Evolutionary conservation across 1,140 invertebrate species (phyloP), one percentile per base, ranked within the genome.

Genomic region (Zelostemma sp.): DNA sequence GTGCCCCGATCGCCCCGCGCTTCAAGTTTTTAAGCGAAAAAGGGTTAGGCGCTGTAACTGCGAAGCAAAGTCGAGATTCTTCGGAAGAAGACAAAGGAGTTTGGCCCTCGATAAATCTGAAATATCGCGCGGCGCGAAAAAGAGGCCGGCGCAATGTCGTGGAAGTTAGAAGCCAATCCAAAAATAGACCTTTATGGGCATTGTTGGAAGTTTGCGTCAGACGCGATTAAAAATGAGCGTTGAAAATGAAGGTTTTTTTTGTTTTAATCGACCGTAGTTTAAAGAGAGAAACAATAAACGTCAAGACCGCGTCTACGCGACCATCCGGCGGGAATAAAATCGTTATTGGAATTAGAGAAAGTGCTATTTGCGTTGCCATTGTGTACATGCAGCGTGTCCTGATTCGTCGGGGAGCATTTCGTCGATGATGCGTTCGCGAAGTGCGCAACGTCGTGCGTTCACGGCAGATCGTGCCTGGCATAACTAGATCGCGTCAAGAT

Each of bases 401-500:
- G 43, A 19, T 65, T 59, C 57, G 59, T 61, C 55, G 50, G 38
- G 49, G 53, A 62, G 50, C 49, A 60, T 69, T 61, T 62, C 53
- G 33, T 14, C 51, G 40, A 31, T 48, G 56, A 65, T 62, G 63
- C 53, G 49, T 25, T 8, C 41, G 67, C 48, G 56, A 65, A 38
- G 48, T 50, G 48, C 25, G 17, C 50, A 41, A 19, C 35, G 33
- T 25, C 19, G 43, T 46, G 17, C 28, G 5, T 53, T 28, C 19
- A 43, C 61, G 73, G 71, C 53, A 62, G 72, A 67, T 83, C 82
- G 80, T 82, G 80, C 79, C 57, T 61, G 25, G 82, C 79, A 84
- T 84, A 83, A 82, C 77, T 81, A 81, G 81, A 82, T 84, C 71
- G 53, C 67, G 75, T 82, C 75, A 79, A 82, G 82, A 84, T 84